These are phyloP conservation scores for Amblyteles armatorius DNA, from an alignment of 2,888 invertebrate species.

Conservation along the genomic window DNA sequence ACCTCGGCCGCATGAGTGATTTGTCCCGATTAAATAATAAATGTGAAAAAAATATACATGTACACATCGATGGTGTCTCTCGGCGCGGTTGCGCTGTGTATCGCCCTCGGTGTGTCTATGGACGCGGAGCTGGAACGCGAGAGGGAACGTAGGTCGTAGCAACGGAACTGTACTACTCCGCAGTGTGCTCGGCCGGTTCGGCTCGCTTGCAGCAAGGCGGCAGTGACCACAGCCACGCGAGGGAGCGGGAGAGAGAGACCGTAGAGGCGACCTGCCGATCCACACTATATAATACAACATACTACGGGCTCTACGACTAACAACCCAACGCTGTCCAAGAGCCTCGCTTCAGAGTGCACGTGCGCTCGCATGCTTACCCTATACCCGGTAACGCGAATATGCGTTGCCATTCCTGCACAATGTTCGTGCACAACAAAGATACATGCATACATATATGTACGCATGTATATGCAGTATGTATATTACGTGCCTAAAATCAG, in stretches of 20 bases:
- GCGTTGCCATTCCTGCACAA: slow-evolving; percentile 34
- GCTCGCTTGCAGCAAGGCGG: slow-evolving; percentile 25
- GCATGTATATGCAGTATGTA: not conserved
- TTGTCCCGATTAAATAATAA: slow-evolving; percentile 6
- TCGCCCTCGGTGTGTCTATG: not conserved
- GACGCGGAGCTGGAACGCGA: slow-evolving; percentile 33
- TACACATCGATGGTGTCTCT: not conserved
- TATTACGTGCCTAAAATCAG: too few relatives aligned
- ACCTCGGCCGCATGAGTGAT: not conserved
- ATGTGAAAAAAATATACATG: not conserved
- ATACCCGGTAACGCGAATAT: slow-evolving; percentile 6
- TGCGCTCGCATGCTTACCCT: slow-evolving; percentile 34
- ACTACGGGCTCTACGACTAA: slow-evolving; percentile 8
- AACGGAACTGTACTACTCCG: slow-evolving; percentile 45
- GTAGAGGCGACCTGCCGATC: slow-evolving; percentile 40
- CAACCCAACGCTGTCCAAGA: slow-evolving; percentile 1
- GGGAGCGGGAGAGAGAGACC: slow-evolving; percentile 1
- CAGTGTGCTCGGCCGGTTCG: slow-evolving; percentile 33
- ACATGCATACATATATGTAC: not conserved
- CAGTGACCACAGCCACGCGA: slow-evolving; percentile 49
- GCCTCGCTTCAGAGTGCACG: slow-evolving; percentile 50
- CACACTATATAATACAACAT: slow-evolving; percentile 32
- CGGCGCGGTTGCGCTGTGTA: not conserved
- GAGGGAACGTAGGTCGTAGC: slow-evolving; percentile 39
- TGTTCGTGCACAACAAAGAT: slow-evolving; percentile 5